Evolutionary conservation across 2,797 vertebrate genomes (phyloP), one percentile per base, ranked within the genome.

Genomic region (Platyrinchus mystaceus): DNA sequence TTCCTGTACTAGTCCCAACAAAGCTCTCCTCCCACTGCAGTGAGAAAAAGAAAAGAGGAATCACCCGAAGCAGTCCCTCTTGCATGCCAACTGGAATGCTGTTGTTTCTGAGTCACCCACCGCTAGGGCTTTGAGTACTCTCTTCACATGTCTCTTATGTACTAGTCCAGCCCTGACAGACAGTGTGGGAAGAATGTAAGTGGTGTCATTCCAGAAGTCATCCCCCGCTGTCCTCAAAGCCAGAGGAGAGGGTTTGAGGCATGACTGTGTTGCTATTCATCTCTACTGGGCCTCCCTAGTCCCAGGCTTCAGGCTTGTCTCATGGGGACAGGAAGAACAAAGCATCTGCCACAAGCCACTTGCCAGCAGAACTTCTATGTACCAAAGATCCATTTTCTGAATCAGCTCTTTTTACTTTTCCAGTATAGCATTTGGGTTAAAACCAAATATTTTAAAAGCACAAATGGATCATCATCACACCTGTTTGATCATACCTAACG

Each of bases 161-260:
- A 43, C 64, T 53, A 84, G 76, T 86, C 80, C 83, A 85, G 56
- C 64, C 36, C 85, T 53, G 43, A 85, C 49, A 87, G 92, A 82
- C 84, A 81, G 56, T 84, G 79, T 74, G 62, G 91, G 94, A 96
- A 95, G 84, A 91, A 91, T 58, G 26, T 83, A 87, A 85, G 62
- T 58, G 60, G 36, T 91, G 62, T 85, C 68, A 16, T 91, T 87
- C 64, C 82, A 92, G 69, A 80, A 96, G 71, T 55, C 62, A 64
- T 80, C 30, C 56, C 26, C 75, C 0, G 0, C 68, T 81, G 41
- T 87, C 76, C 79, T 78, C 41, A 53, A 23, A 59, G 68, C 55
- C 67, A 60, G 82, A 14, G 1, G 36, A 83, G 59, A 82, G 30
- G 23, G 13, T 47, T 7, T 74, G 81, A 82, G 78, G 28, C 67